Percentiles rank a stretch among this genome's conserved stretches.
Evolutionary conservation across 2,113 vertebrate genomes (phyloP).

Genomic region (Lagenorhynchus albirostris): DNA sequence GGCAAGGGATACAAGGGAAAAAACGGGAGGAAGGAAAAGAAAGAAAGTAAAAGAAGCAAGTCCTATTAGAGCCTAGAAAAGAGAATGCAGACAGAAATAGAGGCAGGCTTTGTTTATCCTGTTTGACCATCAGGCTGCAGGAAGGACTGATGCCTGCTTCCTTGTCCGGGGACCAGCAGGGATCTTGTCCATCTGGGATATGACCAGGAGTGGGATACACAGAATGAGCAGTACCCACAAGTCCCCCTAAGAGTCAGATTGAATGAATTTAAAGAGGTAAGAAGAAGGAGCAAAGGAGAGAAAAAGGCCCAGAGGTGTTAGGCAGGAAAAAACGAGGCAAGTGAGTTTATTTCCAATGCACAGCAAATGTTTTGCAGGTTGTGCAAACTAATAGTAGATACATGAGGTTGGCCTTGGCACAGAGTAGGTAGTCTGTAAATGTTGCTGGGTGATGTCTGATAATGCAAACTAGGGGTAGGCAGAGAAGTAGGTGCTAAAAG

Average conservation of each 20-base stretch:
- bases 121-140: neutral
- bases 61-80: neutral
- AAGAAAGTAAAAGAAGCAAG: neutral
- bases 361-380: neutral
- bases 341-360: neutral
- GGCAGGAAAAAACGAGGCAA: neutral
- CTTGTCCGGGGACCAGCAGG: neutral
- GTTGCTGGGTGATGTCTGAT: neutral
- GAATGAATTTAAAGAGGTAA: neutral
- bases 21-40: neutral
- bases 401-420: neutral
- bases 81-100: neutral
- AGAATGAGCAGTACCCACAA: neutral
- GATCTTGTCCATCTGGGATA: neutral
- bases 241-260: neutral
- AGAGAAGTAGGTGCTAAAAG: neutral
- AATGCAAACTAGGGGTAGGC: neutral
- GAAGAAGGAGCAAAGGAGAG: neutral
- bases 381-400: neutral
- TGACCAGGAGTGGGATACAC: neutral
- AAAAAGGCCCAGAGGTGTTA: neutral
- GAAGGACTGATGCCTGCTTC: neutral
- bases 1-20: neutral
- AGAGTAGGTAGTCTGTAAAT: neutral
- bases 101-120: neutral